Evolutionary conservation across 1,140 invertebrate species (phyloP), one percentile per base, ranked within the genome.

Genomic region (Meloidogyne floridensis): DNA sequence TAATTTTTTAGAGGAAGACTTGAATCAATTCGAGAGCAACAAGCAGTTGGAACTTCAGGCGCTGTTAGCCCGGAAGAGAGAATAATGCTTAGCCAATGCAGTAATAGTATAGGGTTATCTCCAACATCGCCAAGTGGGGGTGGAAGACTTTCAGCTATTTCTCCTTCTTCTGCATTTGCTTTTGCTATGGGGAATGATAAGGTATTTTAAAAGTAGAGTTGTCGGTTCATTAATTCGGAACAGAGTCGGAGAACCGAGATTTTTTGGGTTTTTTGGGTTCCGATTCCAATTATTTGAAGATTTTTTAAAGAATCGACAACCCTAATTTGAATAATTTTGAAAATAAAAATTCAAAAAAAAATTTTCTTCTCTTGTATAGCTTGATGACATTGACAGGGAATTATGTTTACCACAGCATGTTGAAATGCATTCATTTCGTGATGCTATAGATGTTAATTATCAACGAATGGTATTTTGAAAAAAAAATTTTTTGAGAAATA

Each of bases 391-490:
- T 51, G 80, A 80, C 15, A 47, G 80, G 10, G 77, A 59, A 71
- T 56, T 81, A 42, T 72, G 72, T 47, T 88, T 86, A 8, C 87
- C 87, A 15, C 87, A 89, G 51, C 81, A 77, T 18, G 84, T 89
- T 43, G 87, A 88, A 80, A 84, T 88, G 83, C 87, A 87, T 84
- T 85, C 87, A 11, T 88, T 88, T 79, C 83, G 87, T 43, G 88
- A 89, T 80, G 88, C 88, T 18, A 87, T 90, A 32, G 88, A 89
- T 76, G 88, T 89, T 32, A 89, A 89, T 75, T 89, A 89, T 72
- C 87, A 89, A 77, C 84, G 88, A 32, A 90, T 89, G 88, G 88
- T 88, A 13, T 65, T 65, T n/a, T 59, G 8, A 10, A 51, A 11
- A 42, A 3, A 32, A 32, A 15, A 54, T 54, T 76, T 54, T 5